These are phyloP conservation scores for Papilio elwesi DNA, from an alignment of 2,888 invertebrate species.

Conservation along the genomic window DNA sequence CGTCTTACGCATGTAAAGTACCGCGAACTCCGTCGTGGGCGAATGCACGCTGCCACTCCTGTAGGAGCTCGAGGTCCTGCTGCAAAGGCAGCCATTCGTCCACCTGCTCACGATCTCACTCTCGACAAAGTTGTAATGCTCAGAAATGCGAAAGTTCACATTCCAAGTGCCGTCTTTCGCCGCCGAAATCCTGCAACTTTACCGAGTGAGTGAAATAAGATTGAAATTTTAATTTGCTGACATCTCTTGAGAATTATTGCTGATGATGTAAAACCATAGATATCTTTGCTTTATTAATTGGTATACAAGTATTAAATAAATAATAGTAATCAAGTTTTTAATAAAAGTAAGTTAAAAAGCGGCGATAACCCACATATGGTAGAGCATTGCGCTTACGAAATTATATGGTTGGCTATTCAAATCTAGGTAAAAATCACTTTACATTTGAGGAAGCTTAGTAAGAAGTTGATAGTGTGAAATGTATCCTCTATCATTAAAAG, in stretches of 20 bases:
- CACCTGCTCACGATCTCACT: conserved; percentile 30
- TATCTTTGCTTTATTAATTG: neutral
- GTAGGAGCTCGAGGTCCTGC: conserved; percentile 31
- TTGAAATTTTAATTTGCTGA: neutral
- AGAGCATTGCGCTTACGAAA: too few relatives aligned
- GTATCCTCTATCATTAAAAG: too few relatives aligned
- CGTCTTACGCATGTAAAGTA: neutral
- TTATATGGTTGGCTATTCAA: too few relatives aligned
- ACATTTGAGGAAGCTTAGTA: too few relatives aligned
- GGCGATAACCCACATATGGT: too few relatives aligned
- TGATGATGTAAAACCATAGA: neutral
- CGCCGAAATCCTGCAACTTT: conserved; percentile 26
- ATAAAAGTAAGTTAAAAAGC: too few relatives aligned
- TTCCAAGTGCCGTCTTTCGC: conserved; percentile 15
- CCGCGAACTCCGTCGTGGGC: conserved; percentile 43
- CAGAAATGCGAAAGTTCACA: conserved; percentile 29
- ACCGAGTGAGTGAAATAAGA: conserved; percentile 11
- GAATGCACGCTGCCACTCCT: conserved; percentile 23
- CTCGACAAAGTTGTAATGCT: conserved; percentile 21
- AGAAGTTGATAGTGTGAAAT: too few relatives aligned
- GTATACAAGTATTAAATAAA: conserved; percentile 8
- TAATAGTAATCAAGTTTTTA: conserved; percentile 2
- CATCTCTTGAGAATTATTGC: neutral
- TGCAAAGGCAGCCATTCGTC: conserved; percentile 21
- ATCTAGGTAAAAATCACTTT: too few relatives aligned